Base-by-base conservation (phyloP, 1,140 invertebrate species). In the Dendrolimus kikuchii region DNA sequence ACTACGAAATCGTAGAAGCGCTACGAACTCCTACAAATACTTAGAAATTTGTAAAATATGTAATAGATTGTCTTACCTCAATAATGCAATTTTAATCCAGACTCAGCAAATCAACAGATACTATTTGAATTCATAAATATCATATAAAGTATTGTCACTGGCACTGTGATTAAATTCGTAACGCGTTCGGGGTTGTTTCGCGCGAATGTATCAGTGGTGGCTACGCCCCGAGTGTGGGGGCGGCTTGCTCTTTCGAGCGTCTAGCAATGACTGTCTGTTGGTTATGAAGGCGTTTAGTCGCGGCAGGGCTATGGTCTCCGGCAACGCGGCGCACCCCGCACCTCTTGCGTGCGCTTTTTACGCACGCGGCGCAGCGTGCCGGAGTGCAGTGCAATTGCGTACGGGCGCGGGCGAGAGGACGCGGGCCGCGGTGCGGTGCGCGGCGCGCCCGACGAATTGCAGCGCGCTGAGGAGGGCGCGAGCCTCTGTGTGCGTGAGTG, bases 311-410 rank as follows among this genome's bases (percentile, higher is more conserved):
- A 53, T 49, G 64, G 71, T 71, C 69, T 62, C 66, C 67, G 64
- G 64, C 62, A 51, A 56, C 62, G 52, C 63, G 58, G 62, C 74
- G 59, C 68, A 55, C 75, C 72, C 72, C 80, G 68, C 81, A 51
- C 73, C 78, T 73, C 74, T 74, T 76, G 71, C 76, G 78, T 80
- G 79, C 79, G 75, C 76, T 81, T 80, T 87, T 85, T 85, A 85
- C 82, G 82, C 82, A 84, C 78, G 77, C 74, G 73, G 66, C 74
- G 69, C 72, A 67, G 62, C 62, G 57, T 60, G 64, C 64, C 58
- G 58, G 66, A 82, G 80, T 86, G 78, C 81, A 85, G 74, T 85
- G 80, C 82, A 85, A 85, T 85, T 85, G 81, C 81, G 78, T 81
- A 78, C 78, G 75, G 76, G 75, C 64, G 58, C 57, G 62, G 64